A percentile compares a stretch with the other conserved stretches of the same genome.
These are phyloP conservation scores for Drosophila yooni DNA, from an alignment of 2,888 invertebrate species.

Conservation along the genomic window DNA sequence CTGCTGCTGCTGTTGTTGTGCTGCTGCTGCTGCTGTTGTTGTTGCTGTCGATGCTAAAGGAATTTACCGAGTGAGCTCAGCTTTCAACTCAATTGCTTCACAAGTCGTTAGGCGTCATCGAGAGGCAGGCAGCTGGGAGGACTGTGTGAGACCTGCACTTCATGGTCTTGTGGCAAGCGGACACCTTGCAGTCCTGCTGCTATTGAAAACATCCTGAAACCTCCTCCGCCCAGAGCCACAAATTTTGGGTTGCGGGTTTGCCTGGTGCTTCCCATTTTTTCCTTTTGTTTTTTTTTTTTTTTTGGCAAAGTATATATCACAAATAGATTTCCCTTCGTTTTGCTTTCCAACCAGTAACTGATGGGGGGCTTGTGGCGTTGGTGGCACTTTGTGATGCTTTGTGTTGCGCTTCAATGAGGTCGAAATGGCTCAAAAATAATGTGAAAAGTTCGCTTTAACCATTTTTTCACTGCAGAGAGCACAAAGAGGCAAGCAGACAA, in stretches of 20 bases:
- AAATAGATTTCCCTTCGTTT: slow-evolving; percentile 73
- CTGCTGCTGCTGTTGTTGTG: too few relatives aligned
- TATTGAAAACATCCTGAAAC: background rate
- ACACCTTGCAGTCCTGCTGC: slow-evolving; percentile 31
- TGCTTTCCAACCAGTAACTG: slow-evolving; percentile 26
- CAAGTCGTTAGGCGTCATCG: slow-evolving; percentile 81
- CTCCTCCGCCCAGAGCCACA: slow-evolving; percentile 36
- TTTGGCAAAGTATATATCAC: slow-evolving; percentile 68
- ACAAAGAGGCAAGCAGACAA: slow-evolving; percentile 46
- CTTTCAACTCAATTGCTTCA: slow-evolving; percentile 81
- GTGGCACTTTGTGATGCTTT: slow-evolving; percentile 78
- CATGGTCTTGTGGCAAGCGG: slow-evolving; percentile 53
- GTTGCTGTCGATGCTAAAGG: slow-evolving; percentile 26
- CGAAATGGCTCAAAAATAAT: slow-evolving; percentile 82
- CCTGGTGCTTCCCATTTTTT: slow-evolving; percentile 14
- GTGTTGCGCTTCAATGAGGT: slow-evolving; percentile 82
- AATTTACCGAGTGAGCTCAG: slow-evolving; percentile 71
- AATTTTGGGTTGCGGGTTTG: slow-evolving; percentile 57
- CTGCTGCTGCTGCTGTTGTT: background rate
- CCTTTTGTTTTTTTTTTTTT: background rate
- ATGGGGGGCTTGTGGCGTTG: slow-evolving; percentile 50
- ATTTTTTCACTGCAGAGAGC: slow-evolving; percentile 47
- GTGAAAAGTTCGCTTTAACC: slow-evolving; percentile 79
- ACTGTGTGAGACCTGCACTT: slow-evolving; percentile 61
- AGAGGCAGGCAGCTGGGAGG: slow-evolving; percentile 36